phyloP scores from a whole-genome alignment of 2,113 vertebrate genomes.

The Gobius niger region DNA sequence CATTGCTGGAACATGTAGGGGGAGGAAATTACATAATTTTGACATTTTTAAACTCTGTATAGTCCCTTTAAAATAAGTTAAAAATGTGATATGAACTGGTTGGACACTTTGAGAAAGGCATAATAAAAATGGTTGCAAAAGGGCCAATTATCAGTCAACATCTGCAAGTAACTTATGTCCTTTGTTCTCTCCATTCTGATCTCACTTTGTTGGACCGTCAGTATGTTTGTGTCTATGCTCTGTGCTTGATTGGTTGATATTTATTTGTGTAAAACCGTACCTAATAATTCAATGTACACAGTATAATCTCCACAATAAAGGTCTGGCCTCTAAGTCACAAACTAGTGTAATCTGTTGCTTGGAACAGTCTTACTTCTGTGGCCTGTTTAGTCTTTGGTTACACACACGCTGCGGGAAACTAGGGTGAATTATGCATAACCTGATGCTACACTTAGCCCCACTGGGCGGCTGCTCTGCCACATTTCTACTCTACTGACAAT shows the following conservation, averaged over 20 bases:
- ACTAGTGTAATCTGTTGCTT: conserved; percentile 50
- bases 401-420: conserved; percentile 49
- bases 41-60: too few species aligned
- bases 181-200: not conserved
- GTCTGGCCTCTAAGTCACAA: conserved; percentile 61
- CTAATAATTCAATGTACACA: not conserved
- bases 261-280: not conserved
- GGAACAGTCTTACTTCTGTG: conserved; percentile 39
- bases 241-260: not conserved
- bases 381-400: conserved; percentile 63
- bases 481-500: conserved; percentile 52
- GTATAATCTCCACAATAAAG: conserved; percentile 29
- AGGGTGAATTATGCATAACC: conserved; percentile 77
- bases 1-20: too few species aligned
- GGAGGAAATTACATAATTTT: too few species aligned
- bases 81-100: too few species aligned
- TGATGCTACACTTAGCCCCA: conserved; percentile 53
- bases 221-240: not conserved
- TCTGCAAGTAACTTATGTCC: not conserved
- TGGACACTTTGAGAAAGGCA: too few species aligned
- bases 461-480: conserved; percentile 27
- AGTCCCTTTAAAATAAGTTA: too few species aligned
- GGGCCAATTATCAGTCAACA: too few species aligned
- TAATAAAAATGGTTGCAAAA: too few species aligned
- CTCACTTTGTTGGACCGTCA: not conserved